Evolutionary conservation across 2,888 invertebrate species (phyloP).

Genomic region (Diarsia mendica): DNA sequence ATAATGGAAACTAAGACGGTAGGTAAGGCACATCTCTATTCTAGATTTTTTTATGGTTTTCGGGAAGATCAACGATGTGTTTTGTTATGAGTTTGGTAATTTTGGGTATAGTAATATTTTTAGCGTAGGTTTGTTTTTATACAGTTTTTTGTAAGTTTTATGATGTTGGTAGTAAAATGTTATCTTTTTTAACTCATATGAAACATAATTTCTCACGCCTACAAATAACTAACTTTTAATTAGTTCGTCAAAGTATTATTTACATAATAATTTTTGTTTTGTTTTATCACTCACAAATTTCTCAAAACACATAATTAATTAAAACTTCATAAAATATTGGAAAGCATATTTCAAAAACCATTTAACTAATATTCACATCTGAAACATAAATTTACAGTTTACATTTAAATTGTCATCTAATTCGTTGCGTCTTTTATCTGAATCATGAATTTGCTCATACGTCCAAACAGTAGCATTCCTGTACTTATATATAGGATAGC

Average conservation of each 20-base stretch:
- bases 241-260: neutral
- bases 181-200: neutral
- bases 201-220: neutral
- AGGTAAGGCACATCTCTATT: slow-evolving; percentile 30
- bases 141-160: neutral
- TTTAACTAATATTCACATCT: too few species aligned
- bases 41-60: slow-evolving; percentile 29
- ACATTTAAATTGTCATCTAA: neutral
- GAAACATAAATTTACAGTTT: neutral
- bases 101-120: neutral
- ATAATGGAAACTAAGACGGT: slow-evolving; percentile 44
- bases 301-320: neutral
- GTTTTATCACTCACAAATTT: neutral
- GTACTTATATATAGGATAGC: neutral
- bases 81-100: slow-evolving; percentile 12
- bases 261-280: neutral
- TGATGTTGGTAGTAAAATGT: too few species aligned
- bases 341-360: neutral
- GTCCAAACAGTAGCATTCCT: neutral
- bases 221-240: too few species aligned
- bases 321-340: neutral
- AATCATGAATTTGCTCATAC: neutral
- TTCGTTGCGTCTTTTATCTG: neutral
- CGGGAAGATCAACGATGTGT: neutral
- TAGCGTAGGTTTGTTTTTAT: neutral